These are phyloP conservation scores for Drepanosiphum platanoidis DNA, from an alignment of 2,888 invertebrate species.

Conservation along the genomic window DNA sequence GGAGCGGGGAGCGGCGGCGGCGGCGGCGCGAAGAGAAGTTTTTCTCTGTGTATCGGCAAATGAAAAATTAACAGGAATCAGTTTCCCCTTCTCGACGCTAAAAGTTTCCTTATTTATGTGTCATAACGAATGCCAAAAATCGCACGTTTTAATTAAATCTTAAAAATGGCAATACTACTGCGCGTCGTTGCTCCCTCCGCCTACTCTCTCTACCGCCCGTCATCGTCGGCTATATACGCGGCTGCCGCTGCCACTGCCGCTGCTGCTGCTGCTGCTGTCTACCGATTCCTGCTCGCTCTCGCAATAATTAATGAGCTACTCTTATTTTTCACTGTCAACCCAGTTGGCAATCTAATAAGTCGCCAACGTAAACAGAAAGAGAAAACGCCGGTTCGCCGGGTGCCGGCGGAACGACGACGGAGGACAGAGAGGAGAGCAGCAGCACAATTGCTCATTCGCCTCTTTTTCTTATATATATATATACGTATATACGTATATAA, in stretches of 20 bases:
- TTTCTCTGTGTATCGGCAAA: constrained; percentile 56
- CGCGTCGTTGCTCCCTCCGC: background rate
- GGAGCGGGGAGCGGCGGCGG: background rate
- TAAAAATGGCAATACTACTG: constrained; percentile 59
- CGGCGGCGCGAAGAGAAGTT: constrained; percentile 12
- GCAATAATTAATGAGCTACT: constrained; percentile 61
- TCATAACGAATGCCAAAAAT: constrained; percentile 62
- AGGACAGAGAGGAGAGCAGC: background rate
- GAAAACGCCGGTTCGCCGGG: background rate
- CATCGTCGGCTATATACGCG: background rate
- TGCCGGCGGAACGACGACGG: constrained; percentile 2
- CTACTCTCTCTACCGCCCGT: background rate
- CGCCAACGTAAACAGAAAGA: constrained; percentile 58
- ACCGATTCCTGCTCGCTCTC: constrained; percentile 49
- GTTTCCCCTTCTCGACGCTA: constrained; percentile 49
- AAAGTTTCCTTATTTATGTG: constrained; percentile 62
- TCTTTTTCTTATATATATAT: constrained; percentile 43
- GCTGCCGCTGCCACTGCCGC: constrained; percentile 20
- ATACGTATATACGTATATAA: background rate
- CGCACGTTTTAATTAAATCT: constrained; percentile 62
- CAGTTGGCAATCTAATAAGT: constrained; percentile 60
- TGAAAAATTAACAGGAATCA: constrained; percentile 62
- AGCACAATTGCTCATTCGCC: constrained; percentile 56
- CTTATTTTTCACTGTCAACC: constrained; percentile 62
- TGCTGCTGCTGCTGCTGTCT: constrained; percentile 48